These are phyloP conservation scores for Microctenopoma lineatum DNA, from an alignment of 2,797 vertebrate species.

Conservation along the genomic window DNA sequence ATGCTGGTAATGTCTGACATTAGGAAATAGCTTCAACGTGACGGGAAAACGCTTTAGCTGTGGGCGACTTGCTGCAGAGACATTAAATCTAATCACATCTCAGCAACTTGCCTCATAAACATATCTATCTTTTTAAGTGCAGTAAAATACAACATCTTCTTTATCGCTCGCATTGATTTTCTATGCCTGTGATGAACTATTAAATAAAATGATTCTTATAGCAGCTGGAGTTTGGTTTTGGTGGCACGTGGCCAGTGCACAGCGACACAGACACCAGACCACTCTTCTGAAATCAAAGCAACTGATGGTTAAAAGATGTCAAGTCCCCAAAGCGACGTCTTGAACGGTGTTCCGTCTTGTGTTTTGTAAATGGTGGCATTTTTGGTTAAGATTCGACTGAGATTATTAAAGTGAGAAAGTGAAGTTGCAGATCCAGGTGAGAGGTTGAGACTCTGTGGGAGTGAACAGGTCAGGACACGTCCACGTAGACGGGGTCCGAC, in stretches of 20 bases:
- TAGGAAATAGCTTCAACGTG: conserved; percentile 51
- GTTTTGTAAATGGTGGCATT: not conserved
- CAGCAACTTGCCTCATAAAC: conserved; percentile 56
- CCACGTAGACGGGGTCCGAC: not conserved
- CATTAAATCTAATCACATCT: conserved; percentile 11
- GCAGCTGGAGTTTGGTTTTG: conserved; percentile 77
- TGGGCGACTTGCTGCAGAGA: conserved; percentile 1
- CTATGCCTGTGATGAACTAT: conserved; percentile 39
- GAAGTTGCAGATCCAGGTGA: not conserved
- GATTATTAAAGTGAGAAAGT: not conserved
- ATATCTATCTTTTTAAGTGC: conserved; percentile 70
- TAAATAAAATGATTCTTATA: conserved; percentile 58
- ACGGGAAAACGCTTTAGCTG: conserved; percentile 22
- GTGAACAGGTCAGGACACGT: conserved; percentile 5
- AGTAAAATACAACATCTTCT: conserved; percentile 66
- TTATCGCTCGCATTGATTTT: conserved; percentile 49
- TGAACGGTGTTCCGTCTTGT: not conserved
- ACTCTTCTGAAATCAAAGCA: not conserved
- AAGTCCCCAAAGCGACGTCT: not conserved
- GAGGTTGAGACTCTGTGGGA: not conserved
- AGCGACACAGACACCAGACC: not conserved
- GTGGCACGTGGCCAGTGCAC: conserved; percentile 38
- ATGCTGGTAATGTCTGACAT: conserved; percentile 75
- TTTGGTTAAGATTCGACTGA: not conserved
- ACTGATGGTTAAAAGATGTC: not conserved